A percentile compares a stretch with the other conserved stretches of the same genome.
Conservation (phyloP, 1,140 invertebrate species). For the Acromyrmex charruanus region DNA sequence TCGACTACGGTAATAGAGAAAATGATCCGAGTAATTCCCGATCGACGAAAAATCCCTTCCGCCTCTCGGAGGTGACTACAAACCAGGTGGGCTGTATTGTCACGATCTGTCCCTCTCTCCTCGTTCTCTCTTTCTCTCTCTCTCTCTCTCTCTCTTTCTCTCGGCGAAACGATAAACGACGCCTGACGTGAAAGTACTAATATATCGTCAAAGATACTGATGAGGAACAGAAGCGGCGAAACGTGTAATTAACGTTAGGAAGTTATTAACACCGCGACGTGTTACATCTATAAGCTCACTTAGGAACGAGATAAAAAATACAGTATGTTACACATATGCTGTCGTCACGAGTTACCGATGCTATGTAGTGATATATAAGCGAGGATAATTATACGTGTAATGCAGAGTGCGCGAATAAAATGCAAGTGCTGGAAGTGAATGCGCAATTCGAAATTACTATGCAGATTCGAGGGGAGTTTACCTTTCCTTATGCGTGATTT, state of each 20-base stretch:
- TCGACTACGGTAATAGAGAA: slow-evolving; percentile 65
- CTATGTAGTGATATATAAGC: slow-evolving; percentile 19
- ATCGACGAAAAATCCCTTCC: slow-evolving; percentile 50
- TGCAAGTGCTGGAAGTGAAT: slow-evolving; percentile 17
- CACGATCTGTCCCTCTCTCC: not conserved
- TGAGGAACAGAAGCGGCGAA: slow-evolving; percentile 49
- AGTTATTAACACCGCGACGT: slow-evolving; percentile 51
- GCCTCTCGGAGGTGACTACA: not conserved
- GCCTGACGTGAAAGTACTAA: slow-evolving; percentile 37
- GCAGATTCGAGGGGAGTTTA: slow-evolving; percentile 12
- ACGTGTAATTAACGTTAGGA: slow-evolving; percentile 48
- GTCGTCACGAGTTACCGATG: slow-evolving; percentile 53
- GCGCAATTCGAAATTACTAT: slow-evolving; percentile 44
- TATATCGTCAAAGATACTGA: slow-evolving; percentile 35
- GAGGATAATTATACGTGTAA: slow-evolving; percentile 50
- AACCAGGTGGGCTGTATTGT: slow-evolving; percentile 5
- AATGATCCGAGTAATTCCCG: slow-evolving; percentile 66
- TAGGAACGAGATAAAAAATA: slow-evolving; percentile 22
- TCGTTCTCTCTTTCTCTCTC: not conserved
- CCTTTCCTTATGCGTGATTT: slow-evolving; percentile 7
- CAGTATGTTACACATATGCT: slow-evolving; percentile 34
- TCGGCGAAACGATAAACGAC: slow-evolving; percentile 10
- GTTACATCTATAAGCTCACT: slow-evolving; percentile 51
- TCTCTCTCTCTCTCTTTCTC: not conserved
- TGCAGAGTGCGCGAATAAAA: slow-evolving; percentile 10